Percentiles rank a stretch among this genome's conserved stretches.
Conservation (phyloP, 1,140 invertebrate species). For the Stratiolaelaps scimitus region DNA sequence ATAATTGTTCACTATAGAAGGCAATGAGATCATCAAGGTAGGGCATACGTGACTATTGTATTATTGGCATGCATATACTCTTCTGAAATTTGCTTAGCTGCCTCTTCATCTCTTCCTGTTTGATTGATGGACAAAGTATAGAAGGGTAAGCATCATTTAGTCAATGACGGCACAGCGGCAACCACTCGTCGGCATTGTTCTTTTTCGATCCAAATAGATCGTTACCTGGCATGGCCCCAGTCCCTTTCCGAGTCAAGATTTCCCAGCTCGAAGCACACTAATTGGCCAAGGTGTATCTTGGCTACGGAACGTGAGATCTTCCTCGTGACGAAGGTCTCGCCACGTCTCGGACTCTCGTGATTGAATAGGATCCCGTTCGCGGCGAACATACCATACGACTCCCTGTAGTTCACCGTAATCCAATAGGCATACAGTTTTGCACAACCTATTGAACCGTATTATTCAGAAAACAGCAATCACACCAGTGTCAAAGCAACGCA, state of each 20-base stretch:
- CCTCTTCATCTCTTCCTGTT: too few relatives aligned
- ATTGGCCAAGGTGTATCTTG: slow-evolving; percentile 77
- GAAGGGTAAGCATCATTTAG: too few relatives aligned
- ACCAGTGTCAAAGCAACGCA: too few relatives aligned
- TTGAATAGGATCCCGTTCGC: slow-evolving; percentile 99
- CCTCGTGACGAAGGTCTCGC: slow-evolving; percentile 94
- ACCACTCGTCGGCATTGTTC: too few relatives aligned
- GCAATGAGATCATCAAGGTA: too few relatives aligned
- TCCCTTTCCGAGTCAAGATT: slow-evolving; percentile 91
- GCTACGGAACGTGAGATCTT: slow-evolving; percentile 96
- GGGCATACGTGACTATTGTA: too few relatives aligned
- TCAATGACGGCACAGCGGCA: too few relatives aligned
- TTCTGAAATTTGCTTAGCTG: too few relatives aligned
- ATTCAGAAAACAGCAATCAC: slow-evolving; percentile 4
- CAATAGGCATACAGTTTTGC: slow-evolving; percentile 98
- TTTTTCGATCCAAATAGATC: too few relatives aligned
- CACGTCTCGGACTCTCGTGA: slow-evolving; percentile 92
- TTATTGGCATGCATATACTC: too few relatives aligned
- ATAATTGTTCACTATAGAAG: too few relatives aligned
- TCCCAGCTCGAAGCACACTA: slow-evolving; percentile 77
- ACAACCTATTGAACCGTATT: slow-evolving; percentile 55
- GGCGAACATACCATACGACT: slow-evolving; percentile 94
- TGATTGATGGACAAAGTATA: too few relatives aligned
- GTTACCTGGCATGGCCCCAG: slow-evolving; percentile 84
- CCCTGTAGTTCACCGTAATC: slow-evolving; percentile 95